Evolutionary conservation across 2,113 vertebrate genomes (phyloP).

Genomic region (Oriolus oriolus): DNA sequence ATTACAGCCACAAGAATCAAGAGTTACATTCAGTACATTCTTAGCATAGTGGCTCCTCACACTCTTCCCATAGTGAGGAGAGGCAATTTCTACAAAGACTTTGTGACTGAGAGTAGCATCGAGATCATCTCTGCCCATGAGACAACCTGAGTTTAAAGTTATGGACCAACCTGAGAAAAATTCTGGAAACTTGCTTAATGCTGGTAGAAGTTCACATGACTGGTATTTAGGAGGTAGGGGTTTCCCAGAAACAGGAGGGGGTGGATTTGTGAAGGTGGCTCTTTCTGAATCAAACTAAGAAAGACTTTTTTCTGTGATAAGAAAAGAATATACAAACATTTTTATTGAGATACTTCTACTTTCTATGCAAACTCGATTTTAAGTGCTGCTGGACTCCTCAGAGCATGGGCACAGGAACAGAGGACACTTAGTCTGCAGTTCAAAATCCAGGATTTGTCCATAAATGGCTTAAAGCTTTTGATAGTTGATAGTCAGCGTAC

Average conservation of each 20-base stretch:
- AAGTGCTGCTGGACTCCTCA: not conserved
- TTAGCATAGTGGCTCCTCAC: not conserved
- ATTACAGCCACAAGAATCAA: not conserved
- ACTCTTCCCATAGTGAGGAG: not conserved
- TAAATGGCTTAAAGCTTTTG: not conserved
- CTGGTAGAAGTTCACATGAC: not conserved
- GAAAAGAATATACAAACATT: not conserved
- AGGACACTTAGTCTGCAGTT: not conserved
- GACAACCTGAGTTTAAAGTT: not conserved
- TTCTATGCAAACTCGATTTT: not conserved
- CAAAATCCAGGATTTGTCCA: not conserved
- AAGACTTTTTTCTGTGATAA: not conserved
- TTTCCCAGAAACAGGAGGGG: not conserved
- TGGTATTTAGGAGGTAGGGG: not conserved
- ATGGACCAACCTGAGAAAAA: not conserved
- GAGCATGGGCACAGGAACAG: not conserved
- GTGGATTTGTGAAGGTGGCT: not conserved
- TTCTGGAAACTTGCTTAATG: not conserved
- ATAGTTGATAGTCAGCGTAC: not conserved
- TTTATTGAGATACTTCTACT: not conserved
- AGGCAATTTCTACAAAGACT: not conserved
- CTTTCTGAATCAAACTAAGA: not conserved
- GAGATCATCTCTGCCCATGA: not conserved
- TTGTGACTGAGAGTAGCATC: not conserved
- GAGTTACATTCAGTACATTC: not conserved